Base-by-base conservation (phyloP, 2,888 invertebrate species). In the Chloroclysta siterata region DNA sequence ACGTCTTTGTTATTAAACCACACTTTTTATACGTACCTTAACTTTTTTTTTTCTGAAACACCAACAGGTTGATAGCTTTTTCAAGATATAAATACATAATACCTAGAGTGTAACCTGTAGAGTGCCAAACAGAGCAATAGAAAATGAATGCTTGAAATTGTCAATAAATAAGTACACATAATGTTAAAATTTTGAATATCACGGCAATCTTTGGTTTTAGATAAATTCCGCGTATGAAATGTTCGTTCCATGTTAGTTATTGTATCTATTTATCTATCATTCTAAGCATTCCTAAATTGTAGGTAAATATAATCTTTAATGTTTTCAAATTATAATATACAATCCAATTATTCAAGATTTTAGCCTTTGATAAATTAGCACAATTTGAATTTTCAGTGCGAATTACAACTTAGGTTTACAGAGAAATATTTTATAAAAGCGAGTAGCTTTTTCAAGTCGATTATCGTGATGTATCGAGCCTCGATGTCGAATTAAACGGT, bases 251-350 rank as follows among this genome's bases (percentile, higher is more conserved):
- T 14, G 8, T 14, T 22, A n/a, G 17, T 14, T 48, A 44, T 17
- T 8, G 14, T 29, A 50, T 29, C 14, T 42, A 47, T 39, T 36
- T 50, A 52, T 2, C 44, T 44, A 46, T 46, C 17, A 46, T 4
- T 44, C 14, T 53, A 10, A 42, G 62, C 71, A 72, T 69, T 72
- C 69, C 71, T 65, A 65, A 66, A 61, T 52, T 69, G 65, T 70
- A 68, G 36, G 36, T 39, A 39, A 11, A 11, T 60, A 71, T 69
- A 68, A 48, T 52, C 15, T 57, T 48, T 42, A 28, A 36, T 52
- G 15, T 47, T 59, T 11, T 44, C 56, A 53, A 42, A 51, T 52
- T 63, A 39, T 11, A 56, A 39, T 13, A 42, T 60, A 28, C 54
- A 8, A 56, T 47, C 33, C n/a, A 39, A 14, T 42, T 42, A 52